Conservation (phyloP, 2,797 vertebrate genomes). For the Euphonia xanthogaster region DNA sequence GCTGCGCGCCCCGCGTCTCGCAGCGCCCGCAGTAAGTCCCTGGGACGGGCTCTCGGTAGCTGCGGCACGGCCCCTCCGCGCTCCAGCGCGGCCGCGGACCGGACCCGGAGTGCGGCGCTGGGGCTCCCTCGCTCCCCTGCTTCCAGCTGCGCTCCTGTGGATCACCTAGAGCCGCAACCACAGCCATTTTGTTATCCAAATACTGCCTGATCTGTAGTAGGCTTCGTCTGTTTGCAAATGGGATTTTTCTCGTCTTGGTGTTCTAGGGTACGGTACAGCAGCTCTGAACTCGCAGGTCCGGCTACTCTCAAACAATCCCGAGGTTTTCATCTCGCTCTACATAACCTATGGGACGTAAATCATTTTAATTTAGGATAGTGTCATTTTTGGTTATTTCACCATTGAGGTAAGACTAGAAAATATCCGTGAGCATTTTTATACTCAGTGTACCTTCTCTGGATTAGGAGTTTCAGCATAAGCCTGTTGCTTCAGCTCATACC, state of each 20-base stretch:
- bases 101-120: not conserved
- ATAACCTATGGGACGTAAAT: rapidly evolving
- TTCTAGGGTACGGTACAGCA: not conserved
- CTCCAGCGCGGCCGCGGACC: not conserved
- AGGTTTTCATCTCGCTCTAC: not conserved
- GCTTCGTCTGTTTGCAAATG: not conserved
- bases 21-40: constrained; percentile 34
- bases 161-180: not conserved
- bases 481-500: not conserved
- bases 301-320: not conserved
- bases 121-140: not conserved
- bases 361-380: not conserved
- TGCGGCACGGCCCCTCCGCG: not conserved
- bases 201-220: not conserved
- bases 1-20: not conserved
- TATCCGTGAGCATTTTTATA: not conserved
- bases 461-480: not conserved
- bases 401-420: not conserved
- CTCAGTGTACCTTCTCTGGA: rapidly evolving
- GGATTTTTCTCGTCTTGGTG: not conserved
- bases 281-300: not conserved
- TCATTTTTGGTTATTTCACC: not conserved
- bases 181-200: constrained; percentile 49
- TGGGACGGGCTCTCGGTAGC: not conserved
- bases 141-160: not conserved